These are phyloP conservation scores for Battus philenor DNA, from an alignment of 1,140 invertebrate genomes.

Conservation along the genomic window DNA sequence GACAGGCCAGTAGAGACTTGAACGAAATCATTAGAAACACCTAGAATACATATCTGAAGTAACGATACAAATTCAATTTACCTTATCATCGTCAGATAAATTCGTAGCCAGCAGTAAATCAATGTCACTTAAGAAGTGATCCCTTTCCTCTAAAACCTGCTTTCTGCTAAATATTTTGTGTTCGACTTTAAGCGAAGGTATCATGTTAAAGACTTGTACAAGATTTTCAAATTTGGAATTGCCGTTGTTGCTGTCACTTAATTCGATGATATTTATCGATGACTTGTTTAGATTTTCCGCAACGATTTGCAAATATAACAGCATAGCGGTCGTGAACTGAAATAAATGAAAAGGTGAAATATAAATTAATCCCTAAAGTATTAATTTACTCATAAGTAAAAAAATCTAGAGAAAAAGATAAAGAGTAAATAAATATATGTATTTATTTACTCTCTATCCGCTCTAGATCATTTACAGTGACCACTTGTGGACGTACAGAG, in stretches of 20 bases:
- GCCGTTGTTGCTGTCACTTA: constrained; percentile 13
- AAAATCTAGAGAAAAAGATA: too few species aligned
- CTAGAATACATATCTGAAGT: not conserved
- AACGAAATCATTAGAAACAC: too few species aligned
- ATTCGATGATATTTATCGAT: constrained; percentile 19
- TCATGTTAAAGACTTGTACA: constrained; percentile 3
- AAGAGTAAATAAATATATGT: too few species aligned
- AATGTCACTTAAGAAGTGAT: constrained; percentile 19
- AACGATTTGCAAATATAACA: constrained; percentile 22
- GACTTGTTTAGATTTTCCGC: constrained; percentile 24
- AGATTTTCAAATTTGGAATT: constrained; percentile 2
- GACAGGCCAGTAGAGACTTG: too few species aligned
- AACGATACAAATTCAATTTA: constrained; percentile 5
- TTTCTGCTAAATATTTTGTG: constrained; percentile 15
- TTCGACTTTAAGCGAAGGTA: constrained; percentile 17
- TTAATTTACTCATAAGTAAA: too few species aligned
- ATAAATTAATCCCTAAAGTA: too few species aligned
- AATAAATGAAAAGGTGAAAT: constrained; percentile 15
- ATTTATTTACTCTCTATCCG: too few species aligned
- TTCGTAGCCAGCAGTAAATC: constrained; percentile 23
- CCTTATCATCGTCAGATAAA: constrained; percentile 23
- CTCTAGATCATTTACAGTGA: too few species aligned
- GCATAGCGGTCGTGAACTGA: constrained; percentile 20
- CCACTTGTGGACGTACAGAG: too few species aligned
- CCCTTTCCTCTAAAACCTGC: constrained; percentile 14